Base-by-base conservation (phyloP, 2,113 vertebrate genomes). In the Amphiprion ocellaris region DNA sequence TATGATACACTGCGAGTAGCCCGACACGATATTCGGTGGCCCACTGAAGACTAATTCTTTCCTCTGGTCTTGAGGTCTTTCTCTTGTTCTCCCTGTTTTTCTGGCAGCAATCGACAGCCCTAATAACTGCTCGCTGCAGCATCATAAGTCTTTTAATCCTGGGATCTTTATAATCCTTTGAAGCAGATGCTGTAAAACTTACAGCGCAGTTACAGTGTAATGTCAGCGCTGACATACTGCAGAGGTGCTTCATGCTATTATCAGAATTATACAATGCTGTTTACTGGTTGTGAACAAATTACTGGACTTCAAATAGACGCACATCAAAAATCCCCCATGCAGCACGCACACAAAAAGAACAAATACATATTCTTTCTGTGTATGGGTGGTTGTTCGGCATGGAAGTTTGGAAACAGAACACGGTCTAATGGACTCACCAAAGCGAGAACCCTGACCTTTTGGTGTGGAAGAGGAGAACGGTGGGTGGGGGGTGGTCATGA, bases 371-470 rank as follows among this genome's bases (percentile, higher is more conserved):
- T 24, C 28, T 39, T 62, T 17, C 12, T 7, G 21, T 28, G 63
- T 44, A 49, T 64, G 39, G 46, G 21, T 15, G 30, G 11, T 11
- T 77, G 62, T 59, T 86, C 62, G 54, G 63, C 33, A 67, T 21
- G 26, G 69, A 46, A 72, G 28, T 52, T 55, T 64, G 41, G 70
- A 81, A 85, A 64, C 72, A 72, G 19, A 77, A 62, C 84, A 68
- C 26, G 21, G 77, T 77, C 73, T 87, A 89, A 86, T 83, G 74
- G 80, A 84, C 73, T 79, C 77, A 79, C 86, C 82, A 86, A 79
- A 83, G 67, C 17, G 21, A 69, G 71, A 58, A 66, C 65, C 26
- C 16, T 81, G 82, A 80, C 80, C 72, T 86, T 49, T 59, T 10
- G 15, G 23, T 9, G 54, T 59, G 52, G 70, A 61, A n/a, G 64